phyloP scores from a whole-genome alignment of 2,888 invertebrate species.

The Chymomyza caudatula region DNA sequence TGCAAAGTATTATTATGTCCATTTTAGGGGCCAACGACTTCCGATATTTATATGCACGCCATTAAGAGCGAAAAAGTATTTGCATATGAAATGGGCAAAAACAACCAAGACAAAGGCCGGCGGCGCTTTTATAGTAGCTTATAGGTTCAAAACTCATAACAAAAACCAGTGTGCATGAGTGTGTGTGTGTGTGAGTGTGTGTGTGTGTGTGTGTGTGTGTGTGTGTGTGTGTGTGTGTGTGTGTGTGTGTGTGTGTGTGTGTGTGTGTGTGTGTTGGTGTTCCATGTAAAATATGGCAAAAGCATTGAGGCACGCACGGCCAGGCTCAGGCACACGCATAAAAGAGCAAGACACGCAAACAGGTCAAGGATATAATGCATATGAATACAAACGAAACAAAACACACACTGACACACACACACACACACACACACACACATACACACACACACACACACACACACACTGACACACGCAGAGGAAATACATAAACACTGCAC shows the following conservation, averaged over 20 bases:
- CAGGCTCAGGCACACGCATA: constrained; percentile 39
- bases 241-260: too few species aligned
- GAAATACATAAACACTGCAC: not conserved
- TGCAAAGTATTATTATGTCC: too few species aligned
- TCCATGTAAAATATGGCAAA: constrained; percentile 33
- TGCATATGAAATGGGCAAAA: constrained; percentile 53
- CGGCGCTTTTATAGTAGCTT: not conserved
- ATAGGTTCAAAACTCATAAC: not conserved
- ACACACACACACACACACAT: not conserved
- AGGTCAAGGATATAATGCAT: constrained; percentile 67
- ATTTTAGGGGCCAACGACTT: not conserved
- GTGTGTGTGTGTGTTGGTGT: constrained; percentile 26
- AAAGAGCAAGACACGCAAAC: constrained; percentile 58
- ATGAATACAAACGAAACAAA: constrained; percentile 46
- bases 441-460: not conserved
- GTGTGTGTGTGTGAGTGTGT: too few species aligned
- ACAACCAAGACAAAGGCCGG: not conserved
- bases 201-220: too few species aligned
- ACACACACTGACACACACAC: too few species aligned
- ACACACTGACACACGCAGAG: not conserved
- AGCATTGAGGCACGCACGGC: constrained; percentile 22
- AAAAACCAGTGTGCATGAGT: too few species aligned
- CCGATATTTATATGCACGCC: constrained; percentile 54
- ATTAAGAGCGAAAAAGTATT: constrained; percentile 45
- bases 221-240: too few species aligned